These are phyloP conservation scores for Butastur rufipennis DNA, from an alignment of 2,113 vertebrate species.

Conservation along the genomic window DNA sequence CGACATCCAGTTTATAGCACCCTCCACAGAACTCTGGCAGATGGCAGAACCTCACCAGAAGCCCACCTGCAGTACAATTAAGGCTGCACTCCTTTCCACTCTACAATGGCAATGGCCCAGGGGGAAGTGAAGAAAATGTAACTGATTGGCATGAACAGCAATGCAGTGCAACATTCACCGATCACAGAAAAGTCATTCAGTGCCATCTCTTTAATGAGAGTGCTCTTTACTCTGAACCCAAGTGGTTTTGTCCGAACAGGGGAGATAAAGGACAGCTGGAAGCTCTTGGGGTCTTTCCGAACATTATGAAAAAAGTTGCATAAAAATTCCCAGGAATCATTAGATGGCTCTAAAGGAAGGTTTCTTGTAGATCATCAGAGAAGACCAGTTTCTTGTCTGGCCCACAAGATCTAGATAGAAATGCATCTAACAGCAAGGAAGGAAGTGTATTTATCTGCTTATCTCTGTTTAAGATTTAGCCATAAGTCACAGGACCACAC, in stretches of 20 bases:
- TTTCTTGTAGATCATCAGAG: background rate
- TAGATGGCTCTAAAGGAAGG: background rate
- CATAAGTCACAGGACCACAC: background rate
- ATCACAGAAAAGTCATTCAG: background rate
- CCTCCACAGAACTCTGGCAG: background rate
- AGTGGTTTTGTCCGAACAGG: background rate
- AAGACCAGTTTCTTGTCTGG: background rate
- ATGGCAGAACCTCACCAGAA: background rate
- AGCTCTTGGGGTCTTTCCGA: background rate
- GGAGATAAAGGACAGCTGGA: background rate
- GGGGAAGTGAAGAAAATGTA: background rate
- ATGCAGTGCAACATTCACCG: background rate
- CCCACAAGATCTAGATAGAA: background rate
- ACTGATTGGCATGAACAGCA: background rate
- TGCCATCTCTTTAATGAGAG: background rate
- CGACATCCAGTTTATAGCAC: background rate
- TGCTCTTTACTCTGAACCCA: background rate
- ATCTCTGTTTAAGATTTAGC: background rate
- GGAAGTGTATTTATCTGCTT: background rate
- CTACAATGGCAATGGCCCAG: background rate
- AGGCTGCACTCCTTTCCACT: background rate
- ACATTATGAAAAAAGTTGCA: background rate
- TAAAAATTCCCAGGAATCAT: background rate
- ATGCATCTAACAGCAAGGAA: background rate
- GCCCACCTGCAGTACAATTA: background rate